These are phyloP conservation scores for Hapalemur alaotrensis DNA, from an alignment of 2,797 vertebrate genomes.

Conservation along the genomic window DNA sequence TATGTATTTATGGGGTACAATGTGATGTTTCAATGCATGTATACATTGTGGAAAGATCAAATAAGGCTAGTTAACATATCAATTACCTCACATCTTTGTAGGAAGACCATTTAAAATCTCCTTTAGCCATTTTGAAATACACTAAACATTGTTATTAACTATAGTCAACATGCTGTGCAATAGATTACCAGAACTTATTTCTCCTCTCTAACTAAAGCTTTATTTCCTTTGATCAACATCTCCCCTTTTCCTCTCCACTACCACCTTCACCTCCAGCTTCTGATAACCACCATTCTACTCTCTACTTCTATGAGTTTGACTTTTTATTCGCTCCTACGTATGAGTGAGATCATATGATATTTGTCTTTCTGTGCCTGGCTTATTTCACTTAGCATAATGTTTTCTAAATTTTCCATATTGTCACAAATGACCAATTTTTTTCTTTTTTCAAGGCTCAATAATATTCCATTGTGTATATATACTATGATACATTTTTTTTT, in stretches of 20 bases:
- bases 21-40: background rate
- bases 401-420: background rate
- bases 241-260: background rate
- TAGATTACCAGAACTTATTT: background rate
- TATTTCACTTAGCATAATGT: background rate
- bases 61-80: background rate
- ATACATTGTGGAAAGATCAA: background rate
- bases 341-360: background rate
- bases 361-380: background rate
- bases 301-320: background rate
- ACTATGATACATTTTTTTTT: too few species aligned
- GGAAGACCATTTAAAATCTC: background rate
- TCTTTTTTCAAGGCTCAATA: background rate
- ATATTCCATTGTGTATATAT: background rate
- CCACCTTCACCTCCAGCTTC: background rate
- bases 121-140: background rate
- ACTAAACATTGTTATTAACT: background rate
- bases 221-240: background rate
- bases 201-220: background rate
- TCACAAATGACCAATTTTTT: background rate
- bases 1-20: background rate
- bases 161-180: background rate
- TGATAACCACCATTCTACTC: background rate
- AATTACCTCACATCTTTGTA: background rate
- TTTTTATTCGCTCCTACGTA: background rate